Base-by-base conservation (phyloP, 2,888 invertebrate genomes). In the Balanococcus diminutus region DNA sequence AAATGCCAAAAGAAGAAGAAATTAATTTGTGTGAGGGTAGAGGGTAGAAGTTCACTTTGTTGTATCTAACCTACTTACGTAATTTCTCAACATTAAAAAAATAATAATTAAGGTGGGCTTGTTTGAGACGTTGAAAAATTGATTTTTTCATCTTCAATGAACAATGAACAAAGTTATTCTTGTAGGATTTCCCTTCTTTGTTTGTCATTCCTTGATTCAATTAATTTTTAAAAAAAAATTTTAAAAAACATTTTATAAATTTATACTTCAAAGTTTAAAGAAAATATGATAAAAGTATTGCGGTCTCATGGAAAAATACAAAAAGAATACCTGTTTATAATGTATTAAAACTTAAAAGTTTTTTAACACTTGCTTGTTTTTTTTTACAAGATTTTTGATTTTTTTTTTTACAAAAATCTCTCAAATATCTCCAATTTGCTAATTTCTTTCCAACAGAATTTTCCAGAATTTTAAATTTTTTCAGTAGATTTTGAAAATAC, bases 21-120 rank as follows among this genome's bases (percentile, higher is more conserved):
- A 72, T 72, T 72, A 72, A 72, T 72, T 46, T 46, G n/a, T 31
- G 72, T 72, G 72, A n/a, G 31, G n/a, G 28, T 67, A 72, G n/a
- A n/a, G n/a, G n/a, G n/a, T n/a, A n/a, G n/a, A n/a, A n/a, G n/a
- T n/a, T n/a, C n/a, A n/a, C n/a, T n/a, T n/a, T n/a, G n/a, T n/a
- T n/a, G n/a, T n/a, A n/a, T n/a, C n/a, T n/a, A n/a, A n/a, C n/a
- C n/a, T n/a, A 31, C 32, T 72, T 1, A 1, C 8, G 72, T 31
- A 31, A 72, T 28, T 72, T 72, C 14, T 31, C 28, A 28, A 14
- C 61, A n/a, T n/a, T 36, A 8, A 36, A 36, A 22, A 72, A n/a
- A 28, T n/a, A 31, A 72, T 14, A 72, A 28, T n/a, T 32, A 32
- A 72, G 32, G 72, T 72, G 31, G 6, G 28, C n/a, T n/a, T 72